A percentile compares a stretch with the other conserved stretches of the same genome.
These are phyloP conservation scores for Philereme vetulata DNA, from an alignment of 2,888 invertebrate species.

Conservation along the genomic window DNA sequence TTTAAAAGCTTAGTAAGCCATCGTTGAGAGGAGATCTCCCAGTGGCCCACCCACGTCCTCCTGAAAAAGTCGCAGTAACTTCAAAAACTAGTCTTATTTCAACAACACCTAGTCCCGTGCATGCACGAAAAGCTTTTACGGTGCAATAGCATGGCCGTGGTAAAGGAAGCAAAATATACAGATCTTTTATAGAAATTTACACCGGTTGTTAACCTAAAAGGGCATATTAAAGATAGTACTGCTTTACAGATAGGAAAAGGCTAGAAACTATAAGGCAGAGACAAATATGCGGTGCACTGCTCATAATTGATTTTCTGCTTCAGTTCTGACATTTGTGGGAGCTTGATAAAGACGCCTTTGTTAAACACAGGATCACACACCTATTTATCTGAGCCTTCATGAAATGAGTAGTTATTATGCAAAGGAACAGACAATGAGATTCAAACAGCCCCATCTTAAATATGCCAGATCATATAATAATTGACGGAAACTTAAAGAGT, in stretches of 20 bases:
- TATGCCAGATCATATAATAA: slow-evolving; percentile 57
- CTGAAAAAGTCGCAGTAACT: slow-evolving; percentile 83
- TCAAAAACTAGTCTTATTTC: slow-evolving; percentile 60
- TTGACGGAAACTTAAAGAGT: slow-evolving; percentile 69
- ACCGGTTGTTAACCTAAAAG: slow-evolving; percentile 50
- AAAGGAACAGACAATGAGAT: slow-evolving; percentile 30
- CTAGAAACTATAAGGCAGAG: no score
- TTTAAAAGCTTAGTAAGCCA: slow-evolving; percentile 81
- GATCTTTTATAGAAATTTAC: slow-evolving; percentile 73
- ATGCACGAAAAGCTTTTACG: slow-evolving; percentile 74
- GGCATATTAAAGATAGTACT: slow-evolving; percentile 50
- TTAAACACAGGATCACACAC: no score
- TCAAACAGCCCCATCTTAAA: slow-evolving; percentile 39
- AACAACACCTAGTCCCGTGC: slow-evolving; percentile 55
- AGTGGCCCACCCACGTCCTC: slow-evolving; percentile 86
- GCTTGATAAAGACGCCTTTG: no score
- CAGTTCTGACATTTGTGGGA: no score
- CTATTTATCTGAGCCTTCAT: no score
- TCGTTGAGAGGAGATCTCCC: slow-evolving; percentile 86
- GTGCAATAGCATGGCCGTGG: slow-evolving; percentile 74
- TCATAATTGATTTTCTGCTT: no score
- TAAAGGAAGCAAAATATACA: slow-evolving; percentile 77
- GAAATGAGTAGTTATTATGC: slow-evolving; percentile 2
- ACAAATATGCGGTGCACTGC: no score
- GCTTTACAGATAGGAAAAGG: slow-evolving; percentile 21